phyloP scores from a whole-genome alignment of 2,888 invertebrate genomes.

The Leptopilina syphax region DNA sequence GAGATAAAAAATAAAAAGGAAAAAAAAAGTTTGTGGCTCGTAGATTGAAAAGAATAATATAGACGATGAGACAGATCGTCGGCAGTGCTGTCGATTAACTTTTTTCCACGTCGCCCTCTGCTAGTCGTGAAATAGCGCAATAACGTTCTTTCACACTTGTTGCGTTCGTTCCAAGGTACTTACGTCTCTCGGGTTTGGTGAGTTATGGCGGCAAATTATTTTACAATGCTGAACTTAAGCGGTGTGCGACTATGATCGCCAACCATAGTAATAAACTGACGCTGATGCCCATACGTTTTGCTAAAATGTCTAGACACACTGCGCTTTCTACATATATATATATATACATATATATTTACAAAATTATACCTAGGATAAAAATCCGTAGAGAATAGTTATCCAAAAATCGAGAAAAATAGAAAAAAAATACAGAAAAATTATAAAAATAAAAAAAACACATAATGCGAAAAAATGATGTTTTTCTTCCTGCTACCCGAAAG shows the following conservation, averaged over 20 bases:
- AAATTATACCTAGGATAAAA: too few relatives aligned
- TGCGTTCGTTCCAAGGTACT: slow-evolving; percentile 62
- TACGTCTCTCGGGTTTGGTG: slow-evolving; percentile 58
- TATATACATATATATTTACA: neutral
- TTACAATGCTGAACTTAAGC: slow-evolving; percentile 55
- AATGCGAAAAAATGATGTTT: too few relatives aligned
- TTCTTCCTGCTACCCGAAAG: too few relatives aligned
- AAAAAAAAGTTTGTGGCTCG: neutral
- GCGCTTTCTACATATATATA: neutral
- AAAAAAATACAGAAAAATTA: too few relatives aligned
- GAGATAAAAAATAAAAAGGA: too few relatives aligned
- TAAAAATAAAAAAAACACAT: too few relatives aligned
- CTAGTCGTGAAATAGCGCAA: slow-evolving; percentile 67
- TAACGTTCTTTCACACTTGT: slow-evolving; percentile 70
- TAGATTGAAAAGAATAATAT: neutral
- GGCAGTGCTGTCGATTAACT: slow-evolving; percentile 60
- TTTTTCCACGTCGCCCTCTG: slow-evolving; percentile 62
- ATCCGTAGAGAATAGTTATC: too few relatives aligned
- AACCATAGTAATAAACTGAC: slow-evolving; percentile 11
- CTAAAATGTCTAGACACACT: slow-evolving; percentile 3
- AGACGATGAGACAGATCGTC: slow-evolving; percentile 12
- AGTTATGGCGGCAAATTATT: slow-evolving; percentile 56
- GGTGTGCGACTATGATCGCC: slow-evolving; percentile 33
- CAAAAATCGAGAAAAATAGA: too few relatives aligned
- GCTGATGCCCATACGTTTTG: slow-evolving; percentile 9